phyloP scores from a whole-genome alignment of 1,140 invertebrate genomes.

The Sipha flava region DNA sequence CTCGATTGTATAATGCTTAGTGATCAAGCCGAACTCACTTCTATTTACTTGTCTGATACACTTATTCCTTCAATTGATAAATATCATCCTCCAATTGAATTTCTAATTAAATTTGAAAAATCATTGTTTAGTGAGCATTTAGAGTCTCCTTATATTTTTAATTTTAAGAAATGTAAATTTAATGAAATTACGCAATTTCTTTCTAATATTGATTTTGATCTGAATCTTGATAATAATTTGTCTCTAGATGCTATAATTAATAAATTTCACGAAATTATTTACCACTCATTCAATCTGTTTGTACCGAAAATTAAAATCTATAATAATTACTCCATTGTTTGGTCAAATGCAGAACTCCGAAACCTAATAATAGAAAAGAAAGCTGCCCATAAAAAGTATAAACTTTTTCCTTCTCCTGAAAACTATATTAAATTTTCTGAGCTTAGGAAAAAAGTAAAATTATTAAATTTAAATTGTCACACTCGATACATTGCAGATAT shows the following conservation, averaged over 20 bases:
- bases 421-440: not conserved
- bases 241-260: not conserved
- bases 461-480: not conserved
- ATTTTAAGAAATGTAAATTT: too few relatives aligned
- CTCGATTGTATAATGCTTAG: too few relatives aligned
- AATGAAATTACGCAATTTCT: not conserved
- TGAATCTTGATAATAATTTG: not conserved
- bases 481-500: too few relatives aligned
- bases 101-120: too few relatives aligned
- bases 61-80: too few relatives aligned
- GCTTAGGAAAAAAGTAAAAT: not conserved
- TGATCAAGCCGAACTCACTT: too few relatives aligned
- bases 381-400: too few relatives aligned
- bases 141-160: too few relatives aligned
- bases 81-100: too few relatives aligned
- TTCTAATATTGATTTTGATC: not conserved
- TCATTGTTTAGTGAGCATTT: too few relatives aligned
- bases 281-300: not conserved
- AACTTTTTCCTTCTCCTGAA: not conserved
- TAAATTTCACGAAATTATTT: not conserved
- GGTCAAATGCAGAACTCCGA: not conserved
- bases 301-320: too few relatives aligned
- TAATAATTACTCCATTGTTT: not conserved
- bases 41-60: too few relatives aligned
- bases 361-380: not conserved